phyloP scores from a whole-genome alignment of 2,888 invertebrate genomes.

The Odiellus spinosus region DNA sequence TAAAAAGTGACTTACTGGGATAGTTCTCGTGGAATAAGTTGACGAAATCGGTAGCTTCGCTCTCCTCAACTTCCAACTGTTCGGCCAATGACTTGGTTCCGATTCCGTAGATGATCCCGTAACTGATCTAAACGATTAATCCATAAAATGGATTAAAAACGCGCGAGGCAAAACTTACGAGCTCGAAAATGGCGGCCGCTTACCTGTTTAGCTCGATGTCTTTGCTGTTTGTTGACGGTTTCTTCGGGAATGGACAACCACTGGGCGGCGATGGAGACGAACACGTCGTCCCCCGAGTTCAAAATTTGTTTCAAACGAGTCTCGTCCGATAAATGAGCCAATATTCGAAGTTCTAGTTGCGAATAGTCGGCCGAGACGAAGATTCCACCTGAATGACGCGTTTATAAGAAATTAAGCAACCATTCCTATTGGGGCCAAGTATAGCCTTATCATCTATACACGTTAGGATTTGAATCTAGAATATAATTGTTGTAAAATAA shows the following conservation, averaged over 20 bases:
- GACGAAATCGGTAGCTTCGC: slow-evolving; percentile 50
- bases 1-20: slow-evolving; percentile 46
- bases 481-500: too few relatives aligned
- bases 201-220: slow-evolving; percentile 64
- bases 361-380: slow-evolving; percentile 89
- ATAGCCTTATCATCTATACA: too few relatives aligned
- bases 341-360: slow-evolving; percentile 80
- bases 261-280: slow-evolving; percentile 64
- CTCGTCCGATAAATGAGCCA: slow-evolving; percentile 79
- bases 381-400: slow-evolving; percentile 36
- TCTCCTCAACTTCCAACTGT: slow-evolving; percentile 55
- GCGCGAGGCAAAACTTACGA: too few relatives aligned
- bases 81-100: slow-evolving; percentile 64
- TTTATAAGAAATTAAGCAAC: too few relatives aligned
- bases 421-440: too few relatives aligned
- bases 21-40: slow-evolving; percentile 57
- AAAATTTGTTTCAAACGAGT: slow-evolving; percentile 41
- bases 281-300: slow-evolving; percentile 51
- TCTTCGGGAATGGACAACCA: slow-evolving; percentile 54
- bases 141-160: too few relatives aligned
- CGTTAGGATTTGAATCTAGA: too few relatives aligned
- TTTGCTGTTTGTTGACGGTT: slow-evolving; percentile 52
- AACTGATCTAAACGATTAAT: slow-evolving; percentile 51
- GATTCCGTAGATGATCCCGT: slow-evolving; percentile 96
- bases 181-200: too few relatives aligned